phyloP scores from a whole-genome alignment of 2,797 vertebrate genomes.

The Phoebastria nigripes region DNA sequence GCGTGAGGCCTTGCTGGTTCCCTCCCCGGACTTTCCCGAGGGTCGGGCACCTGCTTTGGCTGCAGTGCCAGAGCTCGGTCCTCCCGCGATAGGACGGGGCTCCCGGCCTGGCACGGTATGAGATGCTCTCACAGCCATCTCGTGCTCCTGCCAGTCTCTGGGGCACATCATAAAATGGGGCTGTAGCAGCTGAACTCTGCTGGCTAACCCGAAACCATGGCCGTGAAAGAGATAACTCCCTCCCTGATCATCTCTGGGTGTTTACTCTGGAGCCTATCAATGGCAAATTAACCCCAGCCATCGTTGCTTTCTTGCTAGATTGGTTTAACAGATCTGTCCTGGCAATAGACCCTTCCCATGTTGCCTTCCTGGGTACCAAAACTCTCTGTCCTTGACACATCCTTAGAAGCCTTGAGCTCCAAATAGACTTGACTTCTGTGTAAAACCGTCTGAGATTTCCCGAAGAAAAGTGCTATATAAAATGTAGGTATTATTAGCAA shows the following conservation, averaged over 20 bases:
- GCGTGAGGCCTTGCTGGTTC: fast-evolving
- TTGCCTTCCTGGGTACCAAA: constrained; percentile 3
- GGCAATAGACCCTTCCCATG: background rate
- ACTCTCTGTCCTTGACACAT: constrained; percentile 24
- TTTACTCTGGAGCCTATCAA: background rate
- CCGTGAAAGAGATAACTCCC: background rate
- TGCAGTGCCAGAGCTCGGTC: background rate
- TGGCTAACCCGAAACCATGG: background rate
- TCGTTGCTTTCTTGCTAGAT: background rate
- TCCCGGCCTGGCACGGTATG: fast-evolving
- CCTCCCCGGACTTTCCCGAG: background rate
- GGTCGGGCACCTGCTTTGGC: background rate
- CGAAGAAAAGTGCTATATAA: background rate
- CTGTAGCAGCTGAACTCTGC: background rate
- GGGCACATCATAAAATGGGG: background rate
- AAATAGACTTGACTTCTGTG: constrained; percentile 8
- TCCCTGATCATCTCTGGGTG: background rate
- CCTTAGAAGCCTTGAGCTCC: constrained; percentile 35
- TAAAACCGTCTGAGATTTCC: constrained; percentile 1
- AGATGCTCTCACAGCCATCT: background rate
- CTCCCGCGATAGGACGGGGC: fast-evolving
- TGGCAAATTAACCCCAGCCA: background rate
- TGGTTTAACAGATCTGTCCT: background rate
- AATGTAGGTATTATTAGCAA: background rate
- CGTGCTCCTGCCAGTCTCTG: background rate